Evolutionary conservation across 2,113 vertebrate genomes (phyloP), one percentile per base, ranked within the genome.

Genomic region (Archilochus colubris): DNA sequence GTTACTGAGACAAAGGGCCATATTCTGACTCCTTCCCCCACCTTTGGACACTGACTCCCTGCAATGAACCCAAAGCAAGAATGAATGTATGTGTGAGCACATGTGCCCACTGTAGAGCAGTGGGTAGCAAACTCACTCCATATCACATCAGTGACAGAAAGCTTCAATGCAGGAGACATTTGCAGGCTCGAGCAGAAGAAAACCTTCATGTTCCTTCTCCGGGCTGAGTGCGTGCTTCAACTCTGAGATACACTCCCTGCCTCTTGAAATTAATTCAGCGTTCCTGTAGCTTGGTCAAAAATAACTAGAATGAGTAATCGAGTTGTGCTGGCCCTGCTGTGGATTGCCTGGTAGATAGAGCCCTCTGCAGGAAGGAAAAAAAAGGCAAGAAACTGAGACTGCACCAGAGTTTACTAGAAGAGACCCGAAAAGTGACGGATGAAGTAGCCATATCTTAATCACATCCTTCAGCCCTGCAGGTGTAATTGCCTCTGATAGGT

Each of bases 231-330:
- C 6, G 7, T 97, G 97, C 94, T 76, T 78, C 86, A 90, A 72
- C 93, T 91, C 93, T 0, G 5, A 96, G 94, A 95, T 91, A 87
- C 40, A 24, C 46, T 95, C 76, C 66, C 79, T 91, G 94, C 79
- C 94, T 94, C 79, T 84, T 66, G 94, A 79, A 96, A 97, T 97
- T 95, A 96, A 96, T 97, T 97, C 96, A 94, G 10, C 90, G 51
- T 94, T 93, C 91, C 94, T 82, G 84, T 77, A 93, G 90, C 84
- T 95, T 31, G n/a, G 81, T 70, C 25, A 43, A 95, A 93, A 90
- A 69, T 69, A 94, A 54, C 72, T 3, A 1, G 62, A 64, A 90
- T 81, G 83, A 85, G 79, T 74, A 93, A 92, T 74, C 0, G 4
- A 50, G 58, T 21, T 73, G 50, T 8, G 58, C 63, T 31, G 83